Evolutionary conservation across 2,113 vertebrate genomes (phyloP).

Genomic region (Picathartes gymnocephalus): DNA sequence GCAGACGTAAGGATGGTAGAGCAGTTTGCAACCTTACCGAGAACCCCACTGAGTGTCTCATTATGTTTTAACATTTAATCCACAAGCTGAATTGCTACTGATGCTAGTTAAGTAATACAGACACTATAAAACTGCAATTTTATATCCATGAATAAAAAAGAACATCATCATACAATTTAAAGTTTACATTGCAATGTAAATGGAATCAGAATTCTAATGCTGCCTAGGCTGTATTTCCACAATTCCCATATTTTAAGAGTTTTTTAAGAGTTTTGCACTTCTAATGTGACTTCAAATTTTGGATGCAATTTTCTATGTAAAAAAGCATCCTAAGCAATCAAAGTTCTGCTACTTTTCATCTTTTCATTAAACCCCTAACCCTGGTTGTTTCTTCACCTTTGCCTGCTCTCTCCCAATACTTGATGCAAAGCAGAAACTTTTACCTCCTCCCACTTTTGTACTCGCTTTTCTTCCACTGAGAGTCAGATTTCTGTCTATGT

Average conservation of each 20-base stretch:
- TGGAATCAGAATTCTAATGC: background rate
- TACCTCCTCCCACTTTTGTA: background rate
- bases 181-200: background rate
- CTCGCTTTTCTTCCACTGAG: background rate
- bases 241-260: background rate
- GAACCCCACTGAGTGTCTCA: background rate
- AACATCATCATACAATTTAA: background rate
- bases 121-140: background rate
- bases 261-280: background rate
- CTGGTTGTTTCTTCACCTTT: background rate
- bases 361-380: background rate
- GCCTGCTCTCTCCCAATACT: background rate
- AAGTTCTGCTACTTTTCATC: background rate
- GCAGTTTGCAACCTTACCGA: background rate
- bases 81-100: background rate
- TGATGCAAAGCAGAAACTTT: background rate
- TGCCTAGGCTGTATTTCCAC: background rate
- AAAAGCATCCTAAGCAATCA: background rate
- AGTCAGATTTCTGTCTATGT: background rate
- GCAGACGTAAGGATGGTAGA: background rate
- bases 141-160: background rate
- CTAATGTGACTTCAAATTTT: background rate
- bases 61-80: background rate
- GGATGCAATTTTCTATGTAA: background rate
- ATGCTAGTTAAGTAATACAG: background rate